phyloP scores from a whole-genome alignment of 2,113 vertebrate genomes.

The Xenopus tropicalis region UCB_Xtro_10.0 CM004447.2:49034501-49035000 shows the following conservation, averaged over 20 bases:
- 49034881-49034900: too few relatives aligned
- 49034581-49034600: conserved; percentile 6
- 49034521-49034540: conserved; percentile 13
- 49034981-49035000: too few relatives aligned
- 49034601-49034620: conserved; percentile 9
- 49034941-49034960: too few relatives aligned
- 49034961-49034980: too few relatives aligned
- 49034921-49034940: too few relatives aligned
- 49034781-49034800: background rate
- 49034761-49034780: background rate
- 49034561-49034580: conserved; percentile 15
- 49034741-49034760: background rate
- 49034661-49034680: background rate
- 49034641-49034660: background rate
- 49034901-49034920: too few relatives aligned
- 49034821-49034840: background rate
- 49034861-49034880: too few relatives aligned
- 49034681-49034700: background rate
- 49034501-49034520: conserved; percentile 12
- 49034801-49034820: background rate
- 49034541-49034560: background rate
- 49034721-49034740: background rate
- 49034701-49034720: background rate
- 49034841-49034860: too few relatives aligned
- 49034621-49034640: conserved; percentile 9